These are phyloP conservation scores for Heliconius erato DNA, from an alignment of 2,888 invertebrate species.

Conservation along the genomic window DNA sequence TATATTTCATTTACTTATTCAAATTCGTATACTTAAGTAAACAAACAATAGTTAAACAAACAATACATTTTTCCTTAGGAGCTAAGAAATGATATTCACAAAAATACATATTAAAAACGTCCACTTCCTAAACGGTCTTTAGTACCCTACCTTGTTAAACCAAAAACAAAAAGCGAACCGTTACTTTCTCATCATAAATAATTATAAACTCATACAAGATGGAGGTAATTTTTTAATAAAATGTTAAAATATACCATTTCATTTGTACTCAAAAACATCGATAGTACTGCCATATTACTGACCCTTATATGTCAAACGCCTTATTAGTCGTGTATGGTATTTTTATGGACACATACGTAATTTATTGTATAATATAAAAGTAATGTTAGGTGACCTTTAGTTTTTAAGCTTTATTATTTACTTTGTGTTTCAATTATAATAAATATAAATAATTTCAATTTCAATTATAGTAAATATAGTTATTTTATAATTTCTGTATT, in stretches of 20 bases:
- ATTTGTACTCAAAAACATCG: constrained; percentile 33
- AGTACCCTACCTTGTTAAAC: not conserved
- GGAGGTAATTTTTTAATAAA: constrained; percentile 32
- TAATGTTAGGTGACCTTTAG: constrained; percentile 38
- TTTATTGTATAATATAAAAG: constrained; percentile 33
- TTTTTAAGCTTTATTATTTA: not conserved
- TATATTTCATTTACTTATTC: too few relatives aligned
- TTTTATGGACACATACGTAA: constrained; percentile 38
- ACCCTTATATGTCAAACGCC: constrained; percentile 28
- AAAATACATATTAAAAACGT: not conserved
- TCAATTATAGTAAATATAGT: too few relatives aligned
- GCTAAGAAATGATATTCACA: not conserved
- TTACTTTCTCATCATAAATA: constrained; percentile 29
- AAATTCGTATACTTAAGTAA: too few relatives aligned
- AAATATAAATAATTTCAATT: too few relatives aligned
- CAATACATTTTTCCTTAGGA: too few relatives aligned
- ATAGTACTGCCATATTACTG: constrained; percentile 24
- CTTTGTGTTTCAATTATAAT: not conserved
- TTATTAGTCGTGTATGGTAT: constrained; percentile 12
- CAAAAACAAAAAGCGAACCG: not conserved
- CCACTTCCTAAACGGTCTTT: not conserved
- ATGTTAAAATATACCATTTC: constrained; percentile 35
- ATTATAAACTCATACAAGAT: constrained; percentile 3
- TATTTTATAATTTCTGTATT: too few relatives aligned
- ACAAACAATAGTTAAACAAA: too few relatives aligned